phyloP scores from a whole-genome alignment of 2,797 vertebrate species.

The Dendrocincla tyrannina region DNA sequence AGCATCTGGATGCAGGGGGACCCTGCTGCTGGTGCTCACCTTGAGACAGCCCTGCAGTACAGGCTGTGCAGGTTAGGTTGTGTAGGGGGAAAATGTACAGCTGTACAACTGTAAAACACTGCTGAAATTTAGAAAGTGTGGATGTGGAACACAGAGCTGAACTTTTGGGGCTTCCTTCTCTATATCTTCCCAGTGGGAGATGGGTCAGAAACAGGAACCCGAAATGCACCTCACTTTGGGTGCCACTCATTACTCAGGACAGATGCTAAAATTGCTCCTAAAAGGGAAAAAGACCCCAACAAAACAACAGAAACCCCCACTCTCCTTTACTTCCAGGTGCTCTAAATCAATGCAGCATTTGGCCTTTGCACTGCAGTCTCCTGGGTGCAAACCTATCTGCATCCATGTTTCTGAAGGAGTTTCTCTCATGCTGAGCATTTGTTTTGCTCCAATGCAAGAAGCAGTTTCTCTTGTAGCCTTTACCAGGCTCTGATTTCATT shows the following conservation, averaged over 20 bases:
- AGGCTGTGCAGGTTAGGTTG: accelerated
- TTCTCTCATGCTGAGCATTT: neutral
- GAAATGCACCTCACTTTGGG: neutral
- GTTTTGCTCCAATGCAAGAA: neutral
- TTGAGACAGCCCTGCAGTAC: neutral
- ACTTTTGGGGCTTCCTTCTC: neutral
- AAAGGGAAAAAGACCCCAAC: neutral
- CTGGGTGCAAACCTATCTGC: neutral
- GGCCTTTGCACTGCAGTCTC: neutral
- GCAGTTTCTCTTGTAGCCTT: neutral
- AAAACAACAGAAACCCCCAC: accelerated
- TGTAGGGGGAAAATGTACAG: accelerated
- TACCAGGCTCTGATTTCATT: neutral
- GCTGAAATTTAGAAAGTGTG: neutral
- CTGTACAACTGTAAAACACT: neutral
- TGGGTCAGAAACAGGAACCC: neutral
- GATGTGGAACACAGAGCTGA: neutral
- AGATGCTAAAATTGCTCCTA: neutral
- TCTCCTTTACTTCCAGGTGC: neutral
- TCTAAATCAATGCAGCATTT: neutral
- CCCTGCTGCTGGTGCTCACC: neutral
- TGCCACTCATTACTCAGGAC: neutral
- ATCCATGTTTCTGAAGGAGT: neutral
- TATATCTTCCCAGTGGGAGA: accelerated
- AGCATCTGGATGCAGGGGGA: accelerated